A percentile compares a stretch with the other conserved stretches of the same genome.
Evolutionary conservation across 1,140 invertebrate genomes (phyloP).

Genomic region (Trichomalopsis sarcophagae): DNA sequence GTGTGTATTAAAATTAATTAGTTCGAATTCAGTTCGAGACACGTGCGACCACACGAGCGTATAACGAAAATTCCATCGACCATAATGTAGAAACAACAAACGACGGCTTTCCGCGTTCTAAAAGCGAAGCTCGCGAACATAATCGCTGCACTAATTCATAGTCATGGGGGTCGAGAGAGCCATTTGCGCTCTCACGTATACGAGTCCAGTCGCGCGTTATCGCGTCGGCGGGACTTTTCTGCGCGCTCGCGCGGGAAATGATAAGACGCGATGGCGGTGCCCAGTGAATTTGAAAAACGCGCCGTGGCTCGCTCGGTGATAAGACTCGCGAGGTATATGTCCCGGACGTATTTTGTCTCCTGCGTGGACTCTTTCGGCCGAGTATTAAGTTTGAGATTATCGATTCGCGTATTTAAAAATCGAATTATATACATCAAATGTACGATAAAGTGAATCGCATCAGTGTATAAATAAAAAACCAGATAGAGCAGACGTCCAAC

Average conservation of each 20-base stretch:
- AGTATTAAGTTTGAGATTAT: too few relatives aligned
- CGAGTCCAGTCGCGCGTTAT: conserved; percentile 49
- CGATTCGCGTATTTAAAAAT: too few relatives aligned
- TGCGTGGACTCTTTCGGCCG: too few relatives aligned
- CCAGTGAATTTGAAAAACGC: conserved; percentile 3
- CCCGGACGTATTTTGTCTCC: not conserved
- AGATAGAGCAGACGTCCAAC: not conserved
- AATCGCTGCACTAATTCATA: conserved; percentile 19
- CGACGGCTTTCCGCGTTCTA: too few relatives aligned
- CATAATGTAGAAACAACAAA: too few relatives aligned
- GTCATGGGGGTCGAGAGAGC: conserved; percentile 15
- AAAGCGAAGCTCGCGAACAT: not conserved
- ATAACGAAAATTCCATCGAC: too few relatives aligned
- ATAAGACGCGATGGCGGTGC: not conserved
- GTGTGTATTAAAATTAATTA: too few relatives aligned
- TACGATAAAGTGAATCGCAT: too few relatives aligned
- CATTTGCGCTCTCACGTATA: conserved; percentile 7
- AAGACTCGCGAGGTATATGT: not conserved
- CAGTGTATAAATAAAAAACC: not conserved
- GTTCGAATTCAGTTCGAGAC: too few relatives aligned
- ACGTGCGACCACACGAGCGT: too few relatives aligned
- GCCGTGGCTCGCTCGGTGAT: not conserved
- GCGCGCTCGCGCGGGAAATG: conserved; percentile 48
- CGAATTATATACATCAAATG: too few relatives aligned
- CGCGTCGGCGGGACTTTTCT: conserved; percentile 54